These are phyloP conservation scores for Neosilurus mollespiculum DNA, from an alignment of 2,797 vertebrate genomes.

Conservation along the genomic window DNA sequence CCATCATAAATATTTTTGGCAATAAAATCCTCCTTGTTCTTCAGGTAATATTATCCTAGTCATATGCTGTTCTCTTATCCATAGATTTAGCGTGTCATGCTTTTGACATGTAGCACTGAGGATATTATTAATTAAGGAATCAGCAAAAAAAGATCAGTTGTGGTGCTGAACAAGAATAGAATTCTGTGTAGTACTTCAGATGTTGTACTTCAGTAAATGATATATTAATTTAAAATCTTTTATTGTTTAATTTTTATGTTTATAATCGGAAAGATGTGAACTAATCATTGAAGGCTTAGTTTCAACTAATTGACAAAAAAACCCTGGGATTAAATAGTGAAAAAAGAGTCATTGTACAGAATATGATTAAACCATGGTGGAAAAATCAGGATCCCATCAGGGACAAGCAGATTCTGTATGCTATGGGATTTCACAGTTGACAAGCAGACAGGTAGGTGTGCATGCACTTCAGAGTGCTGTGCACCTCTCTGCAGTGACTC, in stretches of 20 bases:
- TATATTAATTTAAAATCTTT: neutral
- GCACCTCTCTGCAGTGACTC: neutral
- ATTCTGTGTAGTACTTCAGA: neutral
- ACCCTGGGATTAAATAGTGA: neutral
- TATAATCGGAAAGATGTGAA: neutral
- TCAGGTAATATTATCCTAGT: neutral
- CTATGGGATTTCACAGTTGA: neutral
- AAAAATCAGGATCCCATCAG: neutral
- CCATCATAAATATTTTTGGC: neutral
- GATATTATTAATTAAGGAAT: neutral
- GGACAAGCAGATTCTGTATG: neutral
- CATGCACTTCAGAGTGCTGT: no score
- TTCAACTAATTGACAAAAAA: neutral
- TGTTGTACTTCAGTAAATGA: neutral
- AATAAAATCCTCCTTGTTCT: neutral
- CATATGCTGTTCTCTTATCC: neutral
- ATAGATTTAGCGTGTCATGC: neutral
- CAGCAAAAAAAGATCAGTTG: neutral
- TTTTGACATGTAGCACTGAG: no score
- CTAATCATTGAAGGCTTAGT: neutral
- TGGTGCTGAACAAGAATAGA: neutral
- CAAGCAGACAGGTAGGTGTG: neutral
- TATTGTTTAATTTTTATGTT: neutral
- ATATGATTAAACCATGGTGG: neutral
- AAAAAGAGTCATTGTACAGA: neutral